Base-by-base conservation (phyloP, 2,113 vertebrate genomes). In the Atractosteus spatula region DNA sequence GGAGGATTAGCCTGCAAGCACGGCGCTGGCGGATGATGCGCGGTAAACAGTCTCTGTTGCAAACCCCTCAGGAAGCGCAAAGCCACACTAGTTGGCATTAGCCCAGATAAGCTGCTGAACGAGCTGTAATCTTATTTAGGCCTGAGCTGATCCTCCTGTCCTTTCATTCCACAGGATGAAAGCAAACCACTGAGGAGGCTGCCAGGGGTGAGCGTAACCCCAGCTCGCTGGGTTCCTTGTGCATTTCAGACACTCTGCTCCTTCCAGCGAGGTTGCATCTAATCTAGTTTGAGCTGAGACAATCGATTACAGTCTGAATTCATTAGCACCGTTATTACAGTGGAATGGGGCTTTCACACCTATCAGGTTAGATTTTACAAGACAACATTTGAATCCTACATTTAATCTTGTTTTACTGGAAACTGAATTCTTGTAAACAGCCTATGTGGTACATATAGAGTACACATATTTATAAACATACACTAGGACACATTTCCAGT, bases 101-200 rank as follows among this genome's bases (percentile, higher is more conserved):
- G 95, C 93, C 92, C 93, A 94, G 95, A 97, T 99, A 97, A 98
- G 95, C 94, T 91, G 94, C 93, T 92, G 92, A 98, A 97, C 94
- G 92, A 96, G 95, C 95, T 97, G 95, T 98, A 98, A 99, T 99
- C 97, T 97, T 95, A 97, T 97, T 99, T 97, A 96, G 95, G 95
- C 94, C 91, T 92, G 93, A 94, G 95, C 95, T 97, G 96, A 98
- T 97, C 96, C 95, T 93, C 90, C 95, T 93, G 93, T 95, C 93
- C 94, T 95, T 92, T 94, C 93, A 92, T 89, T 94, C 92, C 89
- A 85, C 83, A 88, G 91, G 91, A 94, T 93, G 92, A 94, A 93
- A 93, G 89, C 85, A 92, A 91, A 92, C 89, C 89, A 93, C 89
- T 85, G 87, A 89, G 89, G 89, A 91, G 90, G 89, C 87, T 86